phyloP scores from a whole-genome alignment of 2,113 vertebrate species.

The Festucalex cinctus region DNA sequence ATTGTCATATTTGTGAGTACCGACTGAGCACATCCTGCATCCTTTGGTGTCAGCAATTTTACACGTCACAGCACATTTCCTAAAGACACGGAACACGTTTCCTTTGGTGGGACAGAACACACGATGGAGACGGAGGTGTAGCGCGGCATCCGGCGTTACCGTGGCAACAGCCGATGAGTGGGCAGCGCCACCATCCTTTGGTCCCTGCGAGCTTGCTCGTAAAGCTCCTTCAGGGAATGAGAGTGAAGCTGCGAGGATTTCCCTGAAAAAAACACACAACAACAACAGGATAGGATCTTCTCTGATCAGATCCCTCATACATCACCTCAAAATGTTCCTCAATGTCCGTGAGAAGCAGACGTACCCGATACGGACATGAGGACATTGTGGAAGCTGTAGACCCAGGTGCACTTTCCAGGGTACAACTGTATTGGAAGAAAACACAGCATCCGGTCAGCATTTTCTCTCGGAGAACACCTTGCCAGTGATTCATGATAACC shows the following conservation, averaged over 20 bases:
- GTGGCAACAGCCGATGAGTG: slow-evolving; percentile 81
- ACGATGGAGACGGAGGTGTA: no score
- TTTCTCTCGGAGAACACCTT: not conserved
- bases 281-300: not conserved
- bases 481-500: not conserved
- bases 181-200: slow-evolving; percentile 77
- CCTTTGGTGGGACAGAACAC: not conserved
- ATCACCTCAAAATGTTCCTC: not conserved
- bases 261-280: slow-evolving; percentile 60
- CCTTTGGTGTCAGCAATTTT: slow-evolving; percentile 92
- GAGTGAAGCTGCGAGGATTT: slow-evolving; percentile 86
- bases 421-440: slow-evolving; percentile 73
- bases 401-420: slow-evolving; percentile 83
- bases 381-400: slow-evolving; percentile 82
- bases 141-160: slow-evolving; percentile 58
- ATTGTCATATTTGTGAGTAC: slow-evolving; percentile 65
- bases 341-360: not conserved
- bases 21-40: slow-evolving; percentile 82
- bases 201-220: slow-evolving; percentile 79
- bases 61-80: slow-evolving; percentile 77
- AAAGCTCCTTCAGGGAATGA: slow-evolving; percentile 80
- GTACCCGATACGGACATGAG: slow-evolving; percentile 90
- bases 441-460: not conserved
- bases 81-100: slow-evolving; percentile 44
- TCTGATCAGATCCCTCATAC: not conserved